Base-by-base conservation (phyloP, 92 coral and sea anemone species). In the Muricea muricata region DNA sequence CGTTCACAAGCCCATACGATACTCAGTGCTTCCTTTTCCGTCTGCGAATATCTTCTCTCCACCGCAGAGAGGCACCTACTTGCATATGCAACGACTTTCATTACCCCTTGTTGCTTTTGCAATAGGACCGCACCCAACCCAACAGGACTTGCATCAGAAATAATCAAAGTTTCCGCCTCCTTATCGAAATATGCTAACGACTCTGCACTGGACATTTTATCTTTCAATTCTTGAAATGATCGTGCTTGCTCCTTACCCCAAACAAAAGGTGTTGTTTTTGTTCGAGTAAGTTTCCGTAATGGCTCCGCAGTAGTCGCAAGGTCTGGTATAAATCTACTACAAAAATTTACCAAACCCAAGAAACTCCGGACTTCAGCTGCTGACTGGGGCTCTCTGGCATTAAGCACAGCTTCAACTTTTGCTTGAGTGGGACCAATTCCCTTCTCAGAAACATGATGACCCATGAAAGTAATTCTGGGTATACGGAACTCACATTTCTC, bases 401-500 rank as follows among this genome's bases (percentile, higher is more conserved):
- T 29, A 7, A 26, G 73, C 40, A 91, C 88, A 25, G 92, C 94
- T 66, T 83, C 81, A 50, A 85, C 88, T 66, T 78, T 82, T 10
- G 42, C 58, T 52, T 90, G 55, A 41, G 88, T 76, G 12, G 89
- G 91, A 20, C 91, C 91, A 21, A 92, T 92, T 17, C 93, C 93
- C 46, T 67, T 75, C 1, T 77, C 87, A 11, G 92, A 82, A 61
- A 89, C 21, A 21, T 86, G 40, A 34, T 86, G 60, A 12, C 93
- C 91, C 93, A 89, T 82, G 78, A 84, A 87, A 39, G 84, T 81
- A 24, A 91, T 68, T 34, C 47, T 74, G 20, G 93, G 57, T 69
- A 91, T 91, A 58, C 30, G 78, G 37, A 91, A 91, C 39, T 56
- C 30, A 35, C 91, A 91, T 52, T 84, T 91, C 69, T 84, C 87